These are phyloP conservation scores for Siniperca obscura DNA, from an alignment of 2,797 vertebrate genomes.

Conservation along the genomic window DNA sequence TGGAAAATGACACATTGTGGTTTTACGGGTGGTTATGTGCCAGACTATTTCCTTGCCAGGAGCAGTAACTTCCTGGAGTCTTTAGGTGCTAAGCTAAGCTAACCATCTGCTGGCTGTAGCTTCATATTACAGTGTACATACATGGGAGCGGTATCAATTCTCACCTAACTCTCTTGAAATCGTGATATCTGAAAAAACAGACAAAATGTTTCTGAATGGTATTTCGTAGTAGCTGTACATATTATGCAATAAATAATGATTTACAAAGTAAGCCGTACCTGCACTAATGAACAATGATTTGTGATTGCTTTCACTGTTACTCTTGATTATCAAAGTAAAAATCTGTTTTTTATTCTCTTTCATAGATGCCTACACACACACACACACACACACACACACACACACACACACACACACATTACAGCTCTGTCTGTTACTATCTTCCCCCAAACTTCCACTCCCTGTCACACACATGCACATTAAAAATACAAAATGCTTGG, in stretches of 20 bases:
- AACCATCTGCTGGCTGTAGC: neutral
- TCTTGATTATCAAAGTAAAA: neutral
- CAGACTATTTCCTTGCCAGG: neutral
- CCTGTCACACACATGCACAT: constrained; percentile 16
- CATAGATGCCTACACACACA: neutral
- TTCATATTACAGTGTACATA: neutral
- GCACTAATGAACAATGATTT: neutral
- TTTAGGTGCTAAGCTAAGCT: neutral
- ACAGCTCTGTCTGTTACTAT: neutral
- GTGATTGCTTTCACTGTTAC: too few relatives aligned
- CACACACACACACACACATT: neutral
- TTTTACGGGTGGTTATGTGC: neutral
- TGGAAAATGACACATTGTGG: neutral
- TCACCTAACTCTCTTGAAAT: neutral
- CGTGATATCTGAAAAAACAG: neutral
- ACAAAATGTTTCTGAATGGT: neutral
- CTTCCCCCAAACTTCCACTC: neutral
- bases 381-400: neutral
- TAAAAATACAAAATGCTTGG: constrained; percentile 16
- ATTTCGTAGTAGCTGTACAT: neutral
- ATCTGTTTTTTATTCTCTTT: neutral
- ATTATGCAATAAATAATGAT: too few relatives aligned
- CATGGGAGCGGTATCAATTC: too few relatives aligned
- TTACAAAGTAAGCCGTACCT: too few relatives aligned
- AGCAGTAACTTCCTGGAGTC: neutral